Percentiles rank a stretch among this genome's conserved stretches.
Conservation (phyloP, 2,113 vertebrate genomes). For the Gopherus evgoodei region DNA sequence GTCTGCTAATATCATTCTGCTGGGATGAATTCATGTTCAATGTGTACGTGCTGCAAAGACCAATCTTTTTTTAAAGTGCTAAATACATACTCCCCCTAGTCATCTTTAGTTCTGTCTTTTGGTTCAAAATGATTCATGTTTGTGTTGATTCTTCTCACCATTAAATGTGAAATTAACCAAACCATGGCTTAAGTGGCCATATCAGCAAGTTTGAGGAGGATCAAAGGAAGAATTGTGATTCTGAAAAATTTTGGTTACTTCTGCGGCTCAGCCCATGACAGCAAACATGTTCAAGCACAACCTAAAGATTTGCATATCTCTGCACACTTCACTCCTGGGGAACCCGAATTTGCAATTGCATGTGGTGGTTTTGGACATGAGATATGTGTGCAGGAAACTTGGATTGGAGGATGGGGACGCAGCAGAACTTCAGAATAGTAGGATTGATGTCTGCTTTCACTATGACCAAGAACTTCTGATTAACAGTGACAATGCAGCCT, state of each 20-base stretch:
- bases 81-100: background rate
- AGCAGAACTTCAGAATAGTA: background rate
- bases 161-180: conserved; percentile 32
- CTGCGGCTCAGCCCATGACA: conserved; percentile 32
- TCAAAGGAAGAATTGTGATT: conserved; percentile 43
- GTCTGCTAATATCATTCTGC: background rate
- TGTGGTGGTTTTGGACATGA: background rate
- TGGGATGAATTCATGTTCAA: background rate
- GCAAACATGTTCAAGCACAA: conserved; percentile 34
- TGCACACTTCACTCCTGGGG: conserved; percentile 7
- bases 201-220: conserved; percentile 38
- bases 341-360: background rate
- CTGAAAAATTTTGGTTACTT: conserved; percentile 40
- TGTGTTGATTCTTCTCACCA: background rate
- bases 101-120: background rate
- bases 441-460: conserved; percentile 19
- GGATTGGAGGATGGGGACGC: background rate
- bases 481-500: background rate
- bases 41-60: background rate
- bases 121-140: conserved; percentile 36
- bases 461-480: conserved; percentile 40
- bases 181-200: background rate
- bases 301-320: conserved; percentile 4
- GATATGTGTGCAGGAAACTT: background rate
- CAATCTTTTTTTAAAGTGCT: background rate